phyloP scores from a whole-genome alignment of 2,888 invertebrate species.

The Drosophila diplacantha region DNA sequence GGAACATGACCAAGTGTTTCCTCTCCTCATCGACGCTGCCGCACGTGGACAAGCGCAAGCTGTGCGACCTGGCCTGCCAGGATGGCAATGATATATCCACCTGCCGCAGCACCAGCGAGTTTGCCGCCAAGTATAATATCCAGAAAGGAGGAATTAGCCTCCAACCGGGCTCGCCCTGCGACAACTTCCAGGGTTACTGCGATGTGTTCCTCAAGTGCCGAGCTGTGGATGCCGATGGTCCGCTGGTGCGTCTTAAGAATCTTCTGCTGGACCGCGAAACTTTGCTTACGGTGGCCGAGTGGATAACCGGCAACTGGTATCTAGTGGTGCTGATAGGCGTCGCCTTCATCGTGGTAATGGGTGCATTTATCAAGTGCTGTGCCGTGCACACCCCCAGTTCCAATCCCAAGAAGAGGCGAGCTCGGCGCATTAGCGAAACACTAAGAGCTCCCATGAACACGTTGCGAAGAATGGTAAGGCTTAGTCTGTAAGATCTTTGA shows the following conservation, averaged over 20 bases:
- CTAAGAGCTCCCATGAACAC: conserved; percentile 94
- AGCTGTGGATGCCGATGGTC: conserved; percentile 99
- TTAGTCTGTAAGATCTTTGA: not conserved
- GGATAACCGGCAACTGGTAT: conserved; percentile 98
- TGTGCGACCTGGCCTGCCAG: conserved; percentile 99
- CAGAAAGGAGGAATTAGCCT: conserved; percentile 90
- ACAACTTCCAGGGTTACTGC: conserved; percentile 99
- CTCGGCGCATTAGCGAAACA: conserved; percentile 94
- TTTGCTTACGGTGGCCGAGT: conserved; percentile 90
- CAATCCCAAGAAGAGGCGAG: conserved; percentile 98
- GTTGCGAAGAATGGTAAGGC: conserved; percentile 87
- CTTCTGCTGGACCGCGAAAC: conserved; percentile 94
- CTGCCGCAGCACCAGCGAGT: conserved; percentile 92
- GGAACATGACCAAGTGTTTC: conserved; percentile 97
- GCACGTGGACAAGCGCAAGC: conserved; percentile 87
- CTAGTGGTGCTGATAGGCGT: conserved; percentile 94
- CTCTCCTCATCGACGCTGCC: conserved; percentile 87
- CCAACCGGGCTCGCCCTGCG: conserved; percentile 97
- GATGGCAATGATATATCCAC: conserved; percentile 85
- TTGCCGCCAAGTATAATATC: conserved; percentile 85
- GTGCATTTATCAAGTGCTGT: conserved; percentile 98
- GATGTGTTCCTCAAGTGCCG: conserved; percentile 99
- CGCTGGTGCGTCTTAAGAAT: conserved; percentile 96
- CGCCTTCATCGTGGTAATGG: conserved; percentile 96
- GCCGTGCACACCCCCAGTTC: conserved; percentile 99